Conservation (phyloP, 2,113 vertebrate genomes). For the Nycticebus coucang region DNA sequence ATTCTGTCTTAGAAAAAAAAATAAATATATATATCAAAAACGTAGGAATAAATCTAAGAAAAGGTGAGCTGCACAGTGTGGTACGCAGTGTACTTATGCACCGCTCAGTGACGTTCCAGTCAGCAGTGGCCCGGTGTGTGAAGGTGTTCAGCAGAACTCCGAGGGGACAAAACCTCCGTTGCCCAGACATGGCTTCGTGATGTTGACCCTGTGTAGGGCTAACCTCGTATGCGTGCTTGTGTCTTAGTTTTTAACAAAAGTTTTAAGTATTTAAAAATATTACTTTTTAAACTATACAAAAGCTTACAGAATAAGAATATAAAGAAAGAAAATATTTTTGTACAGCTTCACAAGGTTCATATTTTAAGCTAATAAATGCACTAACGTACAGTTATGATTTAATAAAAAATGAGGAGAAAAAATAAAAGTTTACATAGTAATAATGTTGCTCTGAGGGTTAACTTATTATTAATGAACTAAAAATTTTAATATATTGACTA, state of each 20-base stretch:
- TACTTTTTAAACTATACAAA: background rate
- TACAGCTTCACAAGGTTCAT: background rate
- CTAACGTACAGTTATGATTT: too few relatives aligned
- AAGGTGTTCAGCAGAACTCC: background rate
- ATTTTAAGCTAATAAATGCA: background rate
- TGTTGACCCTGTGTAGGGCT: background rate
- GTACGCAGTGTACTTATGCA: background rate
- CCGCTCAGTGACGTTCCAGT: background rate
- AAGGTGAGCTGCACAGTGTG: background rate
- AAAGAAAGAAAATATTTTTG: background rate
- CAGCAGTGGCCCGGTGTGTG: background rate
- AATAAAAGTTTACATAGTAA: background rate
- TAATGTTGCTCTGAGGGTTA: background rate
- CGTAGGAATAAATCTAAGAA: background rate
- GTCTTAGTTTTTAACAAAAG: background rate
- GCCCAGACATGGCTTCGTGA: background rate
- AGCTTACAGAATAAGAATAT: background rate
- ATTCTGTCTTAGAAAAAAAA: background rate
- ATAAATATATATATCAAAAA: background rate
- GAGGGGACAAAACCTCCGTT: background rate
- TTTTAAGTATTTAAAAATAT: background rate
- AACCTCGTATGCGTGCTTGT: background rate
- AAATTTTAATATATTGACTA: too few relatives aligned
- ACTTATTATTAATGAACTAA: background rate
- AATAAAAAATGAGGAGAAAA: too few relatives aligned